phyloP scores from a whole-genome alignment of 2,797 vertebrate genomes.

The Scyliorhinus canicula region DNA sequence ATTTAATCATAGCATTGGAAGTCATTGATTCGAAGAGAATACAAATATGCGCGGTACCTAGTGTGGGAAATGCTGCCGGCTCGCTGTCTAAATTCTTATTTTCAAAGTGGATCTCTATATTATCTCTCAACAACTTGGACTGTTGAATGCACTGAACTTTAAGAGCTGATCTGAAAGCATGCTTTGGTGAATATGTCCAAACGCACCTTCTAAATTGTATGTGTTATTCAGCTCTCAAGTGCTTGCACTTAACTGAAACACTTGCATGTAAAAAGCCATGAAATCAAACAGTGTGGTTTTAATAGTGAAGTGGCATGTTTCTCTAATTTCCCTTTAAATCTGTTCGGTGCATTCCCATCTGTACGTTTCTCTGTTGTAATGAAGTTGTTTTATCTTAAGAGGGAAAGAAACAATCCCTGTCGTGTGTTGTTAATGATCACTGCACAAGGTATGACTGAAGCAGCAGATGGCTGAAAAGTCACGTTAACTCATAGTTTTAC shows the following conservation, averaged over 20 bases:
- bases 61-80: background rate
- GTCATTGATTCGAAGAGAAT: background rate
- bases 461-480: background rate
- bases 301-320: background rate
- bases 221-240: background rate
- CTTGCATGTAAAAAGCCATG: background rate
- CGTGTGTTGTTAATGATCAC: background rate
- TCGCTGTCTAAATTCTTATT: background rate
- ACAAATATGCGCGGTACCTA: background rate
- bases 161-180: background rate
- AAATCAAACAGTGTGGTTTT: background rate
- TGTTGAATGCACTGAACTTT: background rate
- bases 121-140: background rate
- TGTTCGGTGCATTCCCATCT: background rate
- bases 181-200: background rate
- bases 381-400: constrained; percentile 8
- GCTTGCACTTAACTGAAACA: background rate
- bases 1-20: background rate
- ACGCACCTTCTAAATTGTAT: background rate
- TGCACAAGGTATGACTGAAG: background rate
- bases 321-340: constrained; percentile 18
- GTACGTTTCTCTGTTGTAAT: constrained; percentile 18
- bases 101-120: background rate
- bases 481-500: background rate
- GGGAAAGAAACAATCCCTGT: background rate